Percentiles rank a stretch among this genome's conserved stretches.
Conservation (phyloP, 2,888 invertebrate species). For the Trachelus troglodyta region DNA sequence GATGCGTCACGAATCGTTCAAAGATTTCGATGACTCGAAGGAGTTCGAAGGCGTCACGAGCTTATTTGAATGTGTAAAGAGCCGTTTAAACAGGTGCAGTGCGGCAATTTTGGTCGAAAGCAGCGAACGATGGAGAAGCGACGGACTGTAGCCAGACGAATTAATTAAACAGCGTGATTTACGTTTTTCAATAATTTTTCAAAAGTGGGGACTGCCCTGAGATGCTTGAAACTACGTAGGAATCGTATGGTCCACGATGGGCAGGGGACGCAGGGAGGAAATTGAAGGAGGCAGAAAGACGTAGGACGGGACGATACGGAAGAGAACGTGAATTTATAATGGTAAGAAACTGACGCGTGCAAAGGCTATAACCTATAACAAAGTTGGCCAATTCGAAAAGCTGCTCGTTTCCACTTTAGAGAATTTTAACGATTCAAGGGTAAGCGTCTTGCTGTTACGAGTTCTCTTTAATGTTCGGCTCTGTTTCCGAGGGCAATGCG, state of each 20-base stretch:
- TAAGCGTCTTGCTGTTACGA: not conserved
- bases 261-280: not conserved
- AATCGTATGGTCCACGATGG: not conserved
- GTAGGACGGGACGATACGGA: not conserved
- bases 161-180: not conserved
- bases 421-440: not conserved
- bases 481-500: not conserved
- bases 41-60: not conserved
- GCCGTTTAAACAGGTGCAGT: not conserved
- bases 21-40: not conserved
- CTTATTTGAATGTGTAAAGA: not conserved
- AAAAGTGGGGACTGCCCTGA: not conserved
- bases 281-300: not conserved
- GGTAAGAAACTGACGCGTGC: not conserved
- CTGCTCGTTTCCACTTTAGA: not conserved
- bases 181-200: not conserved
- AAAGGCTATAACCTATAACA: not conserved
- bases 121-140: not conserved
- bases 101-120: not conserved
- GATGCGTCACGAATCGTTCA: not conserved
- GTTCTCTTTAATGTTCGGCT: not conserved
- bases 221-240: not conserved
- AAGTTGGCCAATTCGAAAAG: not conserved
- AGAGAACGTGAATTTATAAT: not conserved
- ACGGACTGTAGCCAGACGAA: not conserved